Conservation (phyloP, 1,140 invertebrate species). For the Solen grandis region DNA sequence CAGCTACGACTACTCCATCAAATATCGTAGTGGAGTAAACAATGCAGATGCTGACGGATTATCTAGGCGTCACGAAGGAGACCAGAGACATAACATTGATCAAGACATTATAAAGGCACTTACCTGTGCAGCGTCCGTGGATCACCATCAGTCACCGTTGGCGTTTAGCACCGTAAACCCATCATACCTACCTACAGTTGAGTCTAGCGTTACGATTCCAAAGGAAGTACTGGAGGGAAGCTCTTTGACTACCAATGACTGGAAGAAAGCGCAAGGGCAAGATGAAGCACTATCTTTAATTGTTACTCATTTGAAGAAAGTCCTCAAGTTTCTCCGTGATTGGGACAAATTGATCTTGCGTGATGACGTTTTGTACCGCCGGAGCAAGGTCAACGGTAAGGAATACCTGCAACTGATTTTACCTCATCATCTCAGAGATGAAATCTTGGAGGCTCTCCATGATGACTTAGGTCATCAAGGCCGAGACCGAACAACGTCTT, state of each 20-base stretch:
- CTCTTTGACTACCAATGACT: not conserved
- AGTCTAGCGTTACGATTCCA: not conserved
- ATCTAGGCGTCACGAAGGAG: no score
- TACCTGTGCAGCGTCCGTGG: not conserved
- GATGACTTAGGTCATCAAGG: conserved; percentile 22
- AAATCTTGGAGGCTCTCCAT: conserved; percentile 20
- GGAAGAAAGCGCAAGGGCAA: conserved; percentile 9
- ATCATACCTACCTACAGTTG: not conserved
- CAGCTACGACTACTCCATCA: conserved; percentile 28
- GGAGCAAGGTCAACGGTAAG: not conserved
- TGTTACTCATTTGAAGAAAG: not conserved
- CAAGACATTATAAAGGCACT: no score
- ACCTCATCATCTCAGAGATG: not conserved
- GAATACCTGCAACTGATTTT: not conserved
- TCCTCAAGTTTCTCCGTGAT: not conserved
- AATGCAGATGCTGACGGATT: conserved; percentile 36
- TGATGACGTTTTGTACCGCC: conserved; percentile 35
- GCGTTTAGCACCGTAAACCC: not conserved
- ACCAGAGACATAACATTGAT: no score
- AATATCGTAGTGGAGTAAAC: conserved; percentile 11
- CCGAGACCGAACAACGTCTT: not conserved
- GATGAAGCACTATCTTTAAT: not conserved
- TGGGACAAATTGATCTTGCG: conserved; percentile 20
- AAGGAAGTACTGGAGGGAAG: not conserved
- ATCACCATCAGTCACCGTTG: not conserved